phyloP scores from a whole-genome alignment of 2,797 vertebrate species.

The Merluccius polli region DNA sequence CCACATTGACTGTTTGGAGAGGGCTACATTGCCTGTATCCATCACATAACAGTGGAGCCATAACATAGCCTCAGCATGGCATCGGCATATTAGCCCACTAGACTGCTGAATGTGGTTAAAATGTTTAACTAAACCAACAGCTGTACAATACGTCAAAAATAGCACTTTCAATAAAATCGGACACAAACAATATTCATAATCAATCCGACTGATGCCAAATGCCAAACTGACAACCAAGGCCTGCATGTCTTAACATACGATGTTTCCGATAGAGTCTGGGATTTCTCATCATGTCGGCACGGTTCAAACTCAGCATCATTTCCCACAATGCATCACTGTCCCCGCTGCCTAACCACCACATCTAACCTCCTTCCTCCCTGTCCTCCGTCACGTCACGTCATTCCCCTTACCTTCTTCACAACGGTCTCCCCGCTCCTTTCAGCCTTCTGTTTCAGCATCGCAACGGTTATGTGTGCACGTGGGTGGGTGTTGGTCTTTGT shows the following conservation, averaged over 20 bases:
- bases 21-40: too few relatives aligned
- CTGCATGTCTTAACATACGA: too few relatives aligned
- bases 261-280: too few relatives aligned
- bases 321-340: not conserved
- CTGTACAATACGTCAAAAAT: too few relatives aligned
- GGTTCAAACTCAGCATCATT: not conserved
- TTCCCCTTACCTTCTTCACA: constrained; percentile 74
- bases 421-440: constrained; percentile 61
- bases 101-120: too few relatives aligned
- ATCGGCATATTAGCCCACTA: not conserved
- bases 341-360: not conserved
- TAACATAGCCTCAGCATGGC: not conserved
- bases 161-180: too few relatives aligned
- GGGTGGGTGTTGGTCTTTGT: constrained; percentile 7
- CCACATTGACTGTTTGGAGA: too few relatives aligned
- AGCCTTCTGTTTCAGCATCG: constrained; percentile 71
- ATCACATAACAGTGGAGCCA: not conserved
- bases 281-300: too few relatives aligned
- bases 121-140: too few relatives aligned
- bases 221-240: too few relatives aligned
- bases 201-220: not conserved
- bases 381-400: not conserved
- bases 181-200: too few relatives aligned
- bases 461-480: constrained; percentile 8
- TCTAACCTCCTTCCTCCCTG: not conserved